These are phyloP conservation scores for Microcebus murinus DNA, from an alignment of 2,113 vertebrate species.

Conservation along the genomic window DNA sequence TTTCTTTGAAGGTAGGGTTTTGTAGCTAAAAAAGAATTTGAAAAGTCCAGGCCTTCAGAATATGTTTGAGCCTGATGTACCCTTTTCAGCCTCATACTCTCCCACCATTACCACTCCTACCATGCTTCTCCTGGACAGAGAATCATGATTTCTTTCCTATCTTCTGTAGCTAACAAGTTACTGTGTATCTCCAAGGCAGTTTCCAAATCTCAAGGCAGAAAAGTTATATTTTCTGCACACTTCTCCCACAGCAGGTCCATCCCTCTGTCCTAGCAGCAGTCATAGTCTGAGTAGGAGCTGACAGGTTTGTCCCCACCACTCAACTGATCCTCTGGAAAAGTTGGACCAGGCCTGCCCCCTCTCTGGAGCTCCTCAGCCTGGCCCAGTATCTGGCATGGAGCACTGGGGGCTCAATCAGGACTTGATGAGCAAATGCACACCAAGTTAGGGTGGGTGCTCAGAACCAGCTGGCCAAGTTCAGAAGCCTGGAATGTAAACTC, in stretches of 20 bases:
- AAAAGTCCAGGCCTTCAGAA: background rate
- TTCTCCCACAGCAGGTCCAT: background rate
- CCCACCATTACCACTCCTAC: background rate
- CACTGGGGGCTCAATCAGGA: background rate
- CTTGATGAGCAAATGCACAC: background rate
- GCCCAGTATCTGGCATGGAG: background rate
- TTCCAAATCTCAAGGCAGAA: background rate
- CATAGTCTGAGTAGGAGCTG: background rate
- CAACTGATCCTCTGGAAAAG: background rate
- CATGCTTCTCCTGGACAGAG: background rate
- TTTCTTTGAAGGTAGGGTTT: conserved; percentile 46
- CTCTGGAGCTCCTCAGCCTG: background rate
- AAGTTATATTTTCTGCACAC: background rate
- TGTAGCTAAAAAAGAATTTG: conserved; percentile 24
- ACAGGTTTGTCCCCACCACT: background rate
- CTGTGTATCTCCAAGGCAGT: background rate
- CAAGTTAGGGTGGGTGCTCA: background rate
- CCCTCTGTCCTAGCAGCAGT: background rate
- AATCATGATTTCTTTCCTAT: background rate
- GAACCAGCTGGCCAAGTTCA: background rate
- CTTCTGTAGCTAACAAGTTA: background rate
- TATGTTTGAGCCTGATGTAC: background rate
- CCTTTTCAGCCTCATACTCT: background rate
- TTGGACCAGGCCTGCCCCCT: background rate
- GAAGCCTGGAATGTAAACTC: background rate